phyloP scores from a whole-genome alignment of 2,797 vertebrate genomes.

The Sebastes baramenuke region DNA sequence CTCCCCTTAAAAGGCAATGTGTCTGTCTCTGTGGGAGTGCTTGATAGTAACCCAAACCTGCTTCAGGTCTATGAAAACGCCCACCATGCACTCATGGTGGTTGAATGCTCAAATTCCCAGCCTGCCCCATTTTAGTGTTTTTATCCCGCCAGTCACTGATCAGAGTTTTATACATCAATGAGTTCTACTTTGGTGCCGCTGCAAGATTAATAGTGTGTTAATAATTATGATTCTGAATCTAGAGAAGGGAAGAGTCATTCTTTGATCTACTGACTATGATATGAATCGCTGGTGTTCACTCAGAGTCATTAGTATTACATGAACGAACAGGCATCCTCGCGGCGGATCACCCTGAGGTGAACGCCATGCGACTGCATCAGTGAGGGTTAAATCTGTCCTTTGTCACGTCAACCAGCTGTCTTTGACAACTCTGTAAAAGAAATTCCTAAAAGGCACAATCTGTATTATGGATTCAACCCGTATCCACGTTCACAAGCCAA shows the following conservation, averaged over 20 bases:
- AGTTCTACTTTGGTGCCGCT: constrained; percentile 11
- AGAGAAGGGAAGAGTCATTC: neutral
- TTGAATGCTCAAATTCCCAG: constrained; percentile 1
- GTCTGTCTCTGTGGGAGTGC: constrained; percentile 9
- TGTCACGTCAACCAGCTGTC: neutral
- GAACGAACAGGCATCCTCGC: neutral
- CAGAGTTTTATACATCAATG: constrained; percentile 11
- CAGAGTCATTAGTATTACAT: neutral
- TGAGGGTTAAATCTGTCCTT: neutral
- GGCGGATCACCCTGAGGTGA: neutral
- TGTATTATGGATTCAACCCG: neutral
- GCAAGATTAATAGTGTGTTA: constrained; percentile 7
- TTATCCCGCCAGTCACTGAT: constrained; percentile 1
- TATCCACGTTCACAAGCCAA: neutral
- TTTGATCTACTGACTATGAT: neutral
- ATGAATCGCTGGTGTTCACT: constrained; percentile 1
- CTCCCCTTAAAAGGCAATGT: constrained; percentile 20
- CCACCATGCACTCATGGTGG: constrained; percentile 1
- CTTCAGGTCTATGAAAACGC: constrained; percentile 22
- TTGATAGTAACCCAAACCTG: constrained; percentile 29
- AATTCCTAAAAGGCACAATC: constrained; percentile 1
- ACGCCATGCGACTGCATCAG: neutral
- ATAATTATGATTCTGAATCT: constrained; percentile 14
- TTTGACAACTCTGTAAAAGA: neutral
- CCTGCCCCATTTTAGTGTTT: neutral